A percentile compares a stretch with the other conserved stretches of the same genome.
phyloP scores from a whole-genome alignment of 2,888 invertebrate species.

The Crocallis elinguaria region DNA sequence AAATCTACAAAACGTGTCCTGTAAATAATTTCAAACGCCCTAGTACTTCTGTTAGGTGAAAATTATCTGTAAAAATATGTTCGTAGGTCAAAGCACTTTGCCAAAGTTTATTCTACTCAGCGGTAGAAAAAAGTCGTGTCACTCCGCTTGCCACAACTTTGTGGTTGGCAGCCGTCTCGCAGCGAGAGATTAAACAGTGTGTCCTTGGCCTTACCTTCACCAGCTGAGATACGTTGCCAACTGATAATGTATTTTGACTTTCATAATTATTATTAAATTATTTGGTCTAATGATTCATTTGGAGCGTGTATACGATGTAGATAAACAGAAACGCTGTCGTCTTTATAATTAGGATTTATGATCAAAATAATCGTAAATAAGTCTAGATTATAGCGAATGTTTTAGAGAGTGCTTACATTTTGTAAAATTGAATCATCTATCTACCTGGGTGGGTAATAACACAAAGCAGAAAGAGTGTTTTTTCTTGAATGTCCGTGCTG shows the following conservation, averaged over 20 bases:
- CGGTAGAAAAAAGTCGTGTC: neutral
- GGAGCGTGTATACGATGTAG: neutral
- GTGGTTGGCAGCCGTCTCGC: neutral
- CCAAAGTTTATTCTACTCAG: no score
- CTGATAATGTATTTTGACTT: conserved; percentile 16
- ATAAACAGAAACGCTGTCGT: conserved; percentile 4
- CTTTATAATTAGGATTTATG: conserved; percentile 1
- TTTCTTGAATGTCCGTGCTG: no score
- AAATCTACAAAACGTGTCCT: no score
- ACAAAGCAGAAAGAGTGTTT: no score
- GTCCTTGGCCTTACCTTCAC: neutral
- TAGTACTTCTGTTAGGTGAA: no score
- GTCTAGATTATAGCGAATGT: neutral
- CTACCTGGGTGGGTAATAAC: no score
- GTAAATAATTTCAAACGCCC: no score
- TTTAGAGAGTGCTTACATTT: neutral
- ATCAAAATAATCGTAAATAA: conserved; percentile 5
- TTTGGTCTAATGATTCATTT: conserved; percentile 1
- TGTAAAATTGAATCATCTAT: no score
- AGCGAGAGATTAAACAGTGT: neutral
- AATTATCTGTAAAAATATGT: no score
- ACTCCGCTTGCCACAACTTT: neutral
- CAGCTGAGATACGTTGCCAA: conserved; percentile 16
- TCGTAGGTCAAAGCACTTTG: no score
- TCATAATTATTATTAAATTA: conserved; percentile 7